phyloP scores from a whole-genome alignment of 2,888 invertebrate species.

The Trissolcus brochymenae region DNA sequence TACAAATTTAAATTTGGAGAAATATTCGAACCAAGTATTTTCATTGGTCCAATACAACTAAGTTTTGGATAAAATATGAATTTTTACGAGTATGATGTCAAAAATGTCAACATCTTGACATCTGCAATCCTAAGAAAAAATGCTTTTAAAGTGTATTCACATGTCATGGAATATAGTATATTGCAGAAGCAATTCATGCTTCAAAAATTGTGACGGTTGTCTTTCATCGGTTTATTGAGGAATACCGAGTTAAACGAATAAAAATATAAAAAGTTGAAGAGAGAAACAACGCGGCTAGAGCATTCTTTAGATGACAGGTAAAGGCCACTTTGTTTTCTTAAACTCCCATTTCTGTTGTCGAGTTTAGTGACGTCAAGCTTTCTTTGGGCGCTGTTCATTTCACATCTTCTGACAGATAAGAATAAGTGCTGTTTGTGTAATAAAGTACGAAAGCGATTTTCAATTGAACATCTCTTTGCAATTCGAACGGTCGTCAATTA shows the following conservation, averaged over 20 bases:
- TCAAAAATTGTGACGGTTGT: conserved; percentile 32
- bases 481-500: conserved; percentile 18
- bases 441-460: conserved; percentile 9
- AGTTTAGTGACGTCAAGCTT: conserved; percentile 23
- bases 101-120: too few relatives aligned
- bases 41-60: too few relatives aligned
- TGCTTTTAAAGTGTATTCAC: conserved; percentile 10
- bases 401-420: conserved; percentile 16
- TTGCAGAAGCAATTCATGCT: conserved; percentile 21
- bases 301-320: conserved; percentile 31
- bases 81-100: too few relatives aligned
- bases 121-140: background rate
- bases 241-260: conserved; percentile 25
- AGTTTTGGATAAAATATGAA: too few relatives aligned
- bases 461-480: conserved; percentile 29
- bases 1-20: too few relatives aligned
- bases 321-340: conserved; percentile 44
- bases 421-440: background rate
- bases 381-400: conserved; percentile 7
- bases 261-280: conserved; percentile 7
- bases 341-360: conserved; percentile 44
- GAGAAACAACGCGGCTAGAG: conserved; percentile 7
- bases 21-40: too few relatives aligned
- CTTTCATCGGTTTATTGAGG: conserved; percentile 24
- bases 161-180: conserved; percentile 29